phyloP scores from a whole-genome alignment of 2,113 vertebrate genomes.

The Upupa epops region DNA sequence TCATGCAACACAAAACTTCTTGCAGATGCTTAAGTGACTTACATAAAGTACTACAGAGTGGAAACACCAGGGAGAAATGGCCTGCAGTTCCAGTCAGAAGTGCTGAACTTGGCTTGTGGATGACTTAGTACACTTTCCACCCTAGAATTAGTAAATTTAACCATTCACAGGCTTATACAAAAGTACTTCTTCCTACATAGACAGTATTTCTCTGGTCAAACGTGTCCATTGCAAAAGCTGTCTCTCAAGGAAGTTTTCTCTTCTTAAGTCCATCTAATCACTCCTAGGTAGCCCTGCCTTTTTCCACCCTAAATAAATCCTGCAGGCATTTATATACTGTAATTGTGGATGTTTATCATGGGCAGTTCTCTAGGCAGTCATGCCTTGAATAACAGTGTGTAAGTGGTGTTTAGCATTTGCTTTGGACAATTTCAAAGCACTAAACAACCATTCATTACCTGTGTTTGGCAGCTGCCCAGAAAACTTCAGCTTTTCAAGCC shows the following conservation, averaged over 20 bases:
- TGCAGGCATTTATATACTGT: not conserved
- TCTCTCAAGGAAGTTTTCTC: conserved; percentile 18
- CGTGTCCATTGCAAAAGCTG: not conserved
- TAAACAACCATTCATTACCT: conserved; percentile 26
- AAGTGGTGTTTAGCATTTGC: not conserved
- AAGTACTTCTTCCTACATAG: not conserved
- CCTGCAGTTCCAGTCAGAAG: not conserved
- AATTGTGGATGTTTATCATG: conserved; percentile 3
- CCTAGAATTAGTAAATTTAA: not conserved
- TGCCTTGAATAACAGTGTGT: not conserved
- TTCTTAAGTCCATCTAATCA: not conserved
- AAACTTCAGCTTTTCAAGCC: not conserved
- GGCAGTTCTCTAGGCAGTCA: not conserved
- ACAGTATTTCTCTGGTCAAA: not conserved
- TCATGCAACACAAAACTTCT: not conserved
- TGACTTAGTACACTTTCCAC: not conserved
- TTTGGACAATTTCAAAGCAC: not conserved
- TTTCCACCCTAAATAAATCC: conserved; percentile 41
- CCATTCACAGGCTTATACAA: not conserved
- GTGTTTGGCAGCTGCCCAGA: not conserved
- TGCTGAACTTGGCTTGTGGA: not conserved
- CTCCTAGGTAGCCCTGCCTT: not conserved
- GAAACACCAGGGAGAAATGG: not conserved
- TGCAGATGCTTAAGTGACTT: not conserved
- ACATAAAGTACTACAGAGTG: not conserved